These are phyloP conservation scores for Ceratosolen fusciceps DNA, from an alignment of 1,140 invertebrate genomes.

Conservation along the genomic window DNA sequence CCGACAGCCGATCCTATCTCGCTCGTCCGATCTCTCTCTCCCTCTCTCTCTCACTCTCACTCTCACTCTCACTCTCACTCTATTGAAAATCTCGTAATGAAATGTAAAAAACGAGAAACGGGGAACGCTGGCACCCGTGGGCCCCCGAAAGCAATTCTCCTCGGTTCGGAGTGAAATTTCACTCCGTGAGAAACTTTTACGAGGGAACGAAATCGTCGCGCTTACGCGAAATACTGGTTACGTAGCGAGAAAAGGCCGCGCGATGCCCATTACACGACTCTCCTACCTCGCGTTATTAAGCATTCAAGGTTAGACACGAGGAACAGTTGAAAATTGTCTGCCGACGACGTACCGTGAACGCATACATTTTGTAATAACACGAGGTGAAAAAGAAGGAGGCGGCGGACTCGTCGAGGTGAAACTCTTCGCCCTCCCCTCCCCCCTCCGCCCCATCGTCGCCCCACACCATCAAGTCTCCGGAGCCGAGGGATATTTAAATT, in stretches of 20 bases:
- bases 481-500: constrained; percentile 1
- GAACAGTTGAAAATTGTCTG: not conserved
- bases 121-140: not conserved
- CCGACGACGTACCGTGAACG: not conserved
- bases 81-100: no score
- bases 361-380: not conserved
- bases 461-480: not conserved
- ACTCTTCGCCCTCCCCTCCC: no score
- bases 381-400: not conserved
- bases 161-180: constrained; percentile 18
- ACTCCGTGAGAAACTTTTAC: constrained; percentile 16
- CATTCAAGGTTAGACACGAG: constrained; percentile 11
- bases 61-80: no score
- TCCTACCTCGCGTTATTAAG: not conserved
- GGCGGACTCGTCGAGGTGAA: no score
- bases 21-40: not conserved
- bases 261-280: not conserved
- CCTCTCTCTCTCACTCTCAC: no score
- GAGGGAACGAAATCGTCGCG: not conserved
- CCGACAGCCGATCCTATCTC: not conserved
- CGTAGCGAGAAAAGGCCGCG: not conserved
- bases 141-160: constrained; percentile 2
- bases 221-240: constrained; percentile 3
- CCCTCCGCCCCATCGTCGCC: not conserved
- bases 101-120: not conserved